Evolutionary conservation across 2,888 invertebrate species (phyloP).

Genomic region (Miltochrista miniata): DNA sequence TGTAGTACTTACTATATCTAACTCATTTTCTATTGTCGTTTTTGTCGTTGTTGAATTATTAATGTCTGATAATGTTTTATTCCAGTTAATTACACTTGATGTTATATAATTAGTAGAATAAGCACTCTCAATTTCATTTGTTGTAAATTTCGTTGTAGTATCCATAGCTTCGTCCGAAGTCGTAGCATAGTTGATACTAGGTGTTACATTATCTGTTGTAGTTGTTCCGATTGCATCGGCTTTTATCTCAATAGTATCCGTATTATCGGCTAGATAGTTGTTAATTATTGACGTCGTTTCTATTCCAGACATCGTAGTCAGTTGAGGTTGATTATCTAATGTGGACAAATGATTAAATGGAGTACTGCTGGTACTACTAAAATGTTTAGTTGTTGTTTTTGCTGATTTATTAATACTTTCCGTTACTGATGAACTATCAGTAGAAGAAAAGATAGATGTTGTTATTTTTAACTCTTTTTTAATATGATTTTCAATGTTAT

Average conservation of each 20-base stretch:
- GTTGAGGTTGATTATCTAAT: background rate
- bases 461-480: background rate
- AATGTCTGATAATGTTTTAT: background rate
- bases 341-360: background rate
- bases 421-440: background rate
- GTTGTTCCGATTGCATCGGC: background rate
- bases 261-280: background rate
- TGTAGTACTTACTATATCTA: background rate
- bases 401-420: background rate
- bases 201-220: background rate
- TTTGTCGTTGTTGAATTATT: background rate
- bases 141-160: background rate
- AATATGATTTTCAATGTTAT: background rate
- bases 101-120: background rate
- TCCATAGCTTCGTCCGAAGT: background rate
- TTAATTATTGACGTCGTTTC: background rate
- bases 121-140: background rate
- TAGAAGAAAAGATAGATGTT: no score
- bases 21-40: conserved; percentile 1
- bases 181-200: background rate
- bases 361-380: background rate
- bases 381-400: background rate
- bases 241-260: background rate
- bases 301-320: background rate
- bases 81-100: background rate